Conservation (phyloP, 2,797 vertebrate genomes). For the Bovichtus variegatus region DNA sequence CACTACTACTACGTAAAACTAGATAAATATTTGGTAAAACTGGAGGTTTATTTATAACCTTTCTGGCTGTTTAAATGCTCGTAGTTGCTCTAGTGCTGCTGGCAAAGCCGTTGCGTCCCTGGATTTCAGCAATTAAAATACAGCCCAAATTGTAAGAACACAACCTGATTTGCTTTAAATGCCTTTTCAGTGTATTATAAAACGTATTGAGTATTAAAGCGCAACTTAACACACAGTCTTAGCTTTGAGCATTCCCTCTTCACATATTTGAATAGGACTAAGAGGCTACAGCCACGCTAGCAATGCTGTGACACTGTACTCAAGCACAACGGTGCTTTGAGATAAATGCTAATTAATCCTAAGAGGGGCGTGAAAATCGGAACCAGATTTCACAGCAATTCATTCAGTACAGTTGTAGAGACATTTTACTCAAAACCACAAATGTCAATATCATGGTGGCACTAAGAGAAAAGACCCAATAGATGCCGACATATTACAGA, state of each 20-base stretch:
- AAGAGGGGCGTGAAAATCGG: not conserved
- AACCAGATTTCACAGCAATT: not conserved
- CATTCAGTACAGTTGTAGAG: not conserved
- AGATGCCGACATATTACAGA: not conserved
- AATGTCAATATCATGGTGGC: not conserved
- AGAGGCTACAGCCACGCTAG: not conserved
- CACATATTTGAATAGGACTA: not conserved
- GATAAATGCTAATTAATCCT: not conserved
- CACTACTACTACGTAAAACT: constrained; percentile 15
- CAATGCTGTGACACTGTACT: not conserved
- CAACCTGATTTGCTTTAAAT: not conserved
- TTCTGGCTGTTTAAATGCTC: not conserved
- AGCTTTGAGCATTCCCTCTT: not conserved
- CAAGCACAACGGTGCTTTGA: no score
- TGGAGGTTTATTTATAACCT: constrained; percentile 11
- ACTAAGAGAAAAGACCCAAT: not conserved
- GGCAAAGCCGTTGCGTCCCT: not conserved
- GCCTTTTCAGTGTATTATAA: not conserved
- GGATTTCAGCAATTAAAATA: constrained; percentile 15
- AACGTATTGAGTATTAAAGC: not conserved
- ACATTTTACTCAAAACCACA: not conserved
- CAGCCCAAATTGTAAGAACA: not conserved
- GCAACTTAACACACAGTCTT: not conserved
- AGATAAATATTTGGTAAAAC: constrained; percentile 2
- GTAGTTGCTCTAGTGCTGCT: not conserved